Conservation (phyloP, 2,797 vertebrate genomes). For the Poecilia picta region DNA sequence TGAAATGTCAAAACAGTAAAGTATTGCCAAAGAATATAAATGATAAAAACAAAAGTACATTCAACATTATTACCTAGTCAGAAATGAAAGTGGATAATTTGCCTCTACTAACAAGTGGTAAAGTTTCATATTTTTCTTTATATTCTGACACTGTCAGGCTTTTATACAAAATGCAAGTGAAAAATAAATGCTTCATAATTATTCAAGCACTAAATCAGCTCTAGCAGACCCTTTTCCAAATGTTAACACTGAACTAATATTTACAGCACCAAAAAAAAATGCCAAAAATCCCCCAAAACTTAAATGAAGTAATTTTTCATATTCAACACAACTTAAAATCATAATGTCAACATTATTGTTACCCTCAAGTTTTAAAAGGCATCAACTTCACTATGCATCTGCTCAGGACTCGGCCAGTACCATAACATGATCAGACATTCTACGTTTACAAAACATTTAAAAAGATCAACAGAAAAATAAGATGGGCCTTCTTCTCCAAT, state of each 20-base stretch:
- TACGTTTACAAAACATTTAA: neutral
- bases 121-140: neutral
- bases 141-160: neutral
- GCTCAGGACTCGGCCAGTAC: neutral
- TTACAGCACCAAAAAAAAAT: neutral
- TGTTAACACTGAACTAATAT: neutral
- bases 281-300: neutral
- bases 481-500: neutral
- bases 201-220: neutral
- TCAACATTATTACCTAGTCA: neutral
- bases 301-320: neutral
- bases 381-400: neutral
- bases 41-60: neutral
- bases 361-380: neutral
- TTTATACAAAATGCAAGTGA: neutral
- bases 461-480: neutral
- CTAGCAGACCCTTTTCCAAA: neutral
- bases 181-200: neutral
- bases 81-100: neutral
- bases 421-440: slow-evolving; percentile 7
- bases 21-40: neutral
- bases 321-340: neutral
- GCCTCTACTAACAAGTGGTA: neutral
- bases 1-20: neutral
- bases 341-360: neutral